Percentiles rank a stretch among this genome's conserved stretches.
phyloP scores from a whole-genome alignment of 2,888 invertebrate species.

The Papilio gigon region DNA sequence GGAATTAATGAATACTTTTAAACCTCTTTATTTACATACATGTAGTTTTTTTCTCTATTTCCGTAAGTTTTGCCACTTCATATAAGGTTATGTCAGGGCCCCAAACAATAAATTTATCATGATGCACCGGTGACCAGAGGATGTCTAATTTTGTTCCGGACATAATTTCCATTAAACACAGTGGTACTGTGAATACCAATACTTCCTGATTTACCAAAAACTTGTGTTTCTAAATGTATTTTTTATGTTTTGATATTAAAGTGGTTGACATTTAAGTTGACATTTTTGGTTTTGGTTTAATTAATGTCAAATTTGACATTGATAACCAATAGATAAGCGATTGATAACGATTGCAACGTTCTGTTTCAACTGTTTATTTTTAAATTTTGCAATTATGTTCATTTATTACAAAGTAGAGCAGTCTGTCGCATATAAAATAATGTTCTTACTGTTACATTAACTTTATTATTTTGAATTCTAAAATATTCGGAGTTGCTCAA shows the following conservation, averaged over 20 bases:
- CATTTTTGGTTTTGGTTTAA: background rate
- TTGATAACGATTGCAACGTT: constrained; percentile 8
- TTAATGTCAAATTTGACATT: constrained; percentile 28
- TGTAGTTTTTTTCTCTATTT: constrained; percentile 78
- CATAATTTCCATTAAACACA: constrained; percentile 52
- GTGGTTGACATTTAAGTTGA: no score
- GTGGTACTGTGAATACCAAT: background rate
- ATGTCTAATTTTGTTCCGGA: constrained; percentile 86
- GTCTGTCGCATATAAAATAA: no score
- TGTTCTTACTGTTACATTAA: no score
- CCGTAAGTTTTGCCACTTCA: constrained; percentile 86
- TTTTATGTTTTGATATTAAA: constrained; percentile 24
- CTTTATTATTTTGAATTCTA: no score
- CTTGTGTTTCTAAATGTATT: background rate
- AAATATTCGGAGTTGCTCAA: no score
- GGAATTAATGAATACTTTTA: background rate
- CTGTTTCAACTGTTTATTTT: no score
- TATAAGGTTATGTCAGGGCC: constrained; percentile 94
- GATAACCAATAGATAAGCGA: no score
- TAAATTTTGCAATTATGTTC: no score
- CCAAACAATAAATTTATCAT: constrained; percentile 93
- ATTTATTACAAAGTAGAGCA: no score
- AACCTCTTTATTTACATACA: constrained; percentile 56
- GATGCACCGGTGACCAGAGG: constrained; percentile 91
- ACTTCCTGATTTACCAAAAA: background rate